Conservation (phyloP, 2,797 vertebrate genomes). For the Acrossocheilus fasciatus region DNA sequence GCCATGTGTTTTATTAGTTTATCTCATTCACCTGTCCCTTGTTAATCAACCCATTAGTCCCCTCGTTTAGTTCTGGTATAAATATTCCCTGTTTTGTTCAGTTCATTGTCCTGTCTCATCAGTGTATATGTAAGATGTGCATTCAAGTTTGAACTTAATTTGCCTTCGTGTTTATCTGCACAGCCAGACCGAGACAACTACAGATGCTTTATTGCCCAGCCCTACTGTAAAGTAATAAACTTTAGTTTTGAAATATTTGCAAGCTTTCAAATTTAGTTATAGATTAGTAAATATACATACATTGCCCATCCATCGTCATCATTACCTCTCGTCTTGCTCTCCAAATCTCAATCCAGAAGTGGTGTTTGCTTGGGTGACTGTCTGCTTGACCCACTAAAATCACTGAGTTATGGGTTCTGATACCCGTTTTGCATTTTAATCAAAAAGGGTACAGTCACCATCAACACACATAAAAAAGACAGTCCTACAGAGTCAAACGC, state of each 20-base stretch:
- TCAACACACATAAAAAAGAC: constrained; percentile 51
- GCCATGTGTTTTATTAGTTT: background rate
- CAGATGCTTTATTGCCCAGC: background rate
- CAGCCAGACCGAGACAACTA: background rate
- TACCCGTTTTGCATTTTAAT: background rate
- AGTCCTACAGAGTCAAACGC: constrained; percentile 57
- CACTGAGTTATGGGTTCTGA: constrained; percentile 19
- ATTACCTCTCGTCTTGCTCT: constrained; percentile 59
- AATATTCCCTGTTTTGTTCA: background rate
- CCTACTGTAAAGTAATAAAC: background rate
- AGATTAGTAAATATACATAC: background rate
- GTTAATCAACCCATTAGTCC: background rate
- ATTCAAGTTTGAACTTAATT: background rate
- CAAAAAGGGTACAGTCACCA: constrained; percentile 48
- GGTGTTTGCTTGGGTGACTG: constrained; percentile 79
- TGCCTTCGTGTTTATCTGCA: background rate
- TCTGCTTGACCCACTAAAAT: constrained; percentile 72
- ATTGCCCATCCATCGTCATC: background rate
- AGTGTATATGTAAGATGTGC: background rate
- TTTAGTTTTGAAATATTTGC: background rate
- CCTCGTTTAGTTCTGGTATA: background rate
- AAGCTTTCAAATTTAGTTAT: background rate
- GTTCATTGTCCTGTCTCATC: background rate
- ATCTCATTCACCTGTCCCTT: background rate
- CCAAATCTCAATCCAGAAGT: constrained; percentile 83